Base-by-base conservation (phyloP, 2,797 vertebrate genomes). In the Phrynocephalus forsythii region DNA sequence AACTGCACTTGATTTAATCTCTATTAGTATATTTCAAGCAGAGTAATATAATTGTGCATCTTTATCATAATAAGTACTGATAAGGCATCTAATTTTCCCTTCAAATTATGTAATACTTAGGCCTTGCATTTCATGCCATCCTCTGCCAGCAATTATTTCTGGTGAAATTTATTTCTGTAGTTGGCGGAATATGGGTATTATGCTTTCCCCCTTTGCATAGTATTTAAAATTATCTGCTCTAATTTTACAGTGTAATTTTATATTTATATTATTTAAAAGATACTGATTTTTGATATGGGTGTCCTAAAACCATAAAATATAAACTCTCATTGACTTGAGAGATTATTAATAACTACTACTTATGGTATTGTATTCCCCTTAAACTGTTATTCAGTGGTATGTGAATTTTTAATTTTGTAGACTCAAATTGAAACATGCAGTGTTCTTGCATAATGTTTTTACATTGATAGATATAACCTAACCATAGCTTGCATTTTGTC, bases 61-160 rank as follows among this genome's bases (percentile, higher is more conserved):
- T 81, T 33, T 83, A 30, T 86, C 15, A 48, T 89, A 52, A 86
- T 22, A 83, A 79, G 82, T 86, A 83, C 87, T 90, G 79, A 91
- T 83, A 90, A 93, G 87, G 92, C 92, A 80, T 93, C 63, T 94
- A 94, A 94, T 87, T 92, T 89, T 93, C 92, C 86, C 92, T 93
- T 94, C 88, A 89, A 73, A 92, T 93, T 91, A 92, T 95, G 87
- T 92, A 90, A 91, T 92, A 87, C 88, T 78, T 52, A 48, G 63
- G 22, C 16, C 30, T 87, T 72, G 44, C n/a, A 79, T 9, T 83
- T 50, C 50, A 79, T 7, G 26, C 15, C 60, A 83, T 71, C 44
- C 1, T 87, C 18, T 15, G 48, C 16, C 44, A 91, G 87, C 71
- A 88, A 50, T 83, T 87, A 83, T 86, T 95, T 89, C 80, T 91